These are phyloP conservation scores for Rhyacophila evoluta DNA, from an alignment of 2,888 invertebrate species.

Conservation along the genomic window DNA sequence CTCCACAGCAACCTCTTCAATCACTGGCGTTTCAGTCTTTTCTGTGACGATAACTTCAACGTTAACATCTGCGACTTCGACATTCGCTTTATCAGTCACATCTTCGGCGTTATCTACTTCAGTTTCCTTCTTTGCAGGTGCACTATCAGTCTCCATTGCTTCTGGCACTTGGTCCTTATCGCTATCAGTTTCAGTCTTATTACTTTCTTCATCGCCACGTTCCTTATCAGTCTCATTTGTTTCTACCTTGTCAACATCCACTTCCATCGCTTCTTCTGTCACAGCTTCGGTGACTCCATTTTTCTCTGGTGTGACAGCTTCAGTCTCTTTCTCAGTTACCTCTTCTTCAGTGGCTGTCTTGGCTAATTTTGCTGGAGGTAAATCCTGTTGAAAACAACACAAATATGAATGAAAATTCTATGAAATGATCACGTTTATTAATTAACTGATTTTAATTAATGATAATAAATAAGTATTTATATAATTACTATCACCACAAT, in stretches of 20 bases:
- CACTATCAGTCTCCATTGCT: slow-evolving; percentile 49
- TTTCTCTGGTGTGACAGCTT: neutral
- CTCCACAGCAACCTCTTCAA: slow-evolving; percentile 33
- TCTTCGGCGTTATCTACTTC: slow-evolving; percentile 35
- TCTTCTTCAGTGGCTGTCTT: slow-evolving; percentile 62
- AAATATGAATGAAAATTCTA: no score
- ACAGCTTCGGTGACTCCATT: neutral
- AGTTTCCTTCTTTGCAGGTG: neutral
- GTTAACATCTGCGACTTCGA: slow-evolving; percentile 46
- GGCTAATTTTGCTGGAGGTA: slow-evolving; percentile 69
- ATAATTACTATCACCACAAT: no score
- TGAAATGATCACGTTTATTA: no score
- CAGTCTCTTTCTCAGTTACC: slow-evolving; percentile 13
- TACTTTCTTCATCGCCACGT: slow-evolving; percentile 53
- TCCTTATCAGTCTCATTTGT: slow-evolving; percentile 49
- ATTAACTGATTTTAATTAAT: no score
- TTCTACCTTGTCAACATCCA: neutral
- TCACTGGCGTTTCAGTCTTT: slow-evolving; percentile 55
- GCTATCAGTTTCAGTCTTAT: slow-evolving; percentile 52
- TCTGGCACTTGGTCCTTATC: slow-evolving; percentile 47
- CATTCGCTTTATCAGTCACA: slow-evolving; percentile 27
- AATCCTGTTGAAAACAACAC: slow-evolving; percentile 56
- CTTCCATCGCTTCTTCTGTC: slow-evolving; percentile 30
- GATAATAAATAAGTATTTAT: no score
- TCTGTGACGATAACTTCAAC: slow-evolving; percentile 53